Percentiles rank a stretch among this genome's conserved stretches.
Conservation (phyloP, 2,797 vertebrate genomes). For the Centropyge bicolor region DNA sequence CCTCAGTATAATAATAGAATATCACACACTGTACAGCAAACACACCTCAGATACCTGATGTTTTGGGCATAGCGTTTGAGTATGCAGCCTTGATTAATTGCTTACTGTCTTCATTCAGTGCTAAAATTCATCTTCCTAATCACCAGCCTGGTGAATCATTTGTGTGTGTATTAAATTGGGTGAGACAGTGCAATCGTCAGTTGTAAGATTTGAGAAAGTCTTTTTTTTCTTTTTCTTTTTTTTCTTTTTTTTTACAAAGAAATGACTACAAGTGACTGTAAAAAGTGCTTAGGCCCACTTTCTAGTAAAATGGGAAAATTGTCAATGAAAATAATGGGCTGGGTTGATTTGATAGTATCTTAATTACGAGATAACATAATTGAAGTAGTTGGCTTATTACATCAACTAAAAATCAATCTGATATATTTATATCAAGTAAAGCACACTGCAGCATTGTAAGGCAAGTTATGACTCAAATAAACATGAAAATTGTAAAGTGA, state of each 20-base stretch:
- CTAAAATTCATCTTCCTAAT: constrained; percentile 21
- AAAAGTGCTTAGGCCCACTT: constrained; percentile 28
- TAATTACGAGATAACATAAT: constrained; percentile 11
- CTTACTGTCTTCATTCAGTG: constrained; percentile 11
- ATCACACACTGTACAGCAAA: constrained; percentile 24
- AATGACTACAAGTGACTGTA: constrained; percentile 1
- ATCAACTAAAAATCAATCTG: constrained; percentile 10
- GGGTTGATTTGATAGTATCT: constrained; percentile 11
- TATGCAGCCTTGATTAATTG: constrained; percentile 8
- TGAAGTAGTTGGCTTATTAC: constrained; percentile 21
- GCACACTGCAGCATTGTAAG: constrained; percentile 26
- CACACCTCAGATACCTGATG: constrained; percentile 25
- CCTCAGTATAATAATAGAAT: neutral
- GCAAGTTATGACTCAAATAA: neutral
- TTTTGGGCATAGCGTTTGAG: constrained; percentile 10
- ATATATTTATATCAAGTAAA: constrained; percentile 25
- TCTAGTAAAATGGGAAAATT: neutral
- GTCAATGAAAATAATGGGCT: neutral
- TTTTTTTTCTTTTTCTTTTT: neutral
- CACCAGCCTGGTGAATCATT: constrained; percentile 13
- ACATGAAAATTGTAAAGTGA: neutral
- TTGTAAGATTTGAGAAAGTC: neutral
- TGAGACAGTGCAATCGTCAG: constrained; percentile 26
- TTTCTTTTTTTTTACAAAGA: neutral
- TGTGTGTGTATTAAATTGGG: constrained; percentile 7